Conservation (phyloP, 2,797 vertebrate species). For the Brachyrhaphis roseni region DNA sequence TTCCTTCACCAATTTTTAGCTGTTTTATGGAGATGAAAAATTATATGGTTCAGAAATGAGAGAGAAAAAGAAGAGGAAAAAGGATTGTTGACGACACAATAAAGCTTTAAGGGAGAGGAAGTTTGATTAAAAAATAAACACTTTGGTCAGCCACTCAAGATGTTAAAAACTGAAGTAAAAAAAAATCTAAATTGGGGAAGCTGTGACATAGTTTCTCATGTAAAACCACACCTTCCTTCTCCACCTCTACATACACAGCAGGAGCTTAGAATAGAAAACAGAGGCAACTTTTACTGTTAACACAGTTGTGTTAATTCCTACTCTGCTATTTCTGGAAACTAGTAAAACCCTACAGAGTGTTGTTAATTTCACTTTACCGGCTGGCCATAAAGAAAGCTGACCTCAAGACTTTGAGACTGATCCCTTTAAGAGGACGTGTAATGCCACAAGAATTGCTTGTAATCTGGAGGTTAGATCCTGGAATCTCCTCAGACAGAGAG, state of each 20-base stretch:
- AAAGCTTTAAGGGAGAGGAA: not conserved
- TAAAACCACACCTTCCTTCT: conserved; percentile 46
- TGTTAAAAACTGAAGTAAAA: conserved; percentile 15
- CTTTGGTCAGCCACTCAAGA: conserved; percentile 19
- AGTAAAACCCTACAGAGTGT: conserved; percentile 3
- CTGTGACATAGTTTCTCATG: conserved; percentile 50
- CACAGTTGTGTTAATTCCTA: not conserved
- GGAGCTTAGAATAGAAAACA: conserved; percentile 49
- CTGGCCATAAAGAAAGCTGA: not conserved
- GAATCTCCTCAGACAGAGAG: conserved; percentile 27
- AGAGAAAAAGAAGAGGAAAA: not conserved
- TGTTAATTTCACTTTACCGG: not conserved
- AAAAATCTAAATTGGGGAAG: conserved; percentile 52
- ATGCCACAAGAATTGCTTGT: not conserved
- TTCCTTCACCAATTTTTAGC: not conserved
- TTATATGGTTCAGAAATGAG: not conserved
- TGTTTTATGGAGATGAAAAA: not conserved
- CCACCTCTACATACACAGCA: conserved; percentile 28
- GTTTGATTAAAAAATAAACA: not conserved
- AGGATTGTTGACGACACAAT: not conserved
- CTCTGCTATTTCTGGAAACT: conserved; percentile 9
- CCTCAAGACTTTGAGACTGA: not conserved
- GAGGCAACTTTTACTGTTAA: conserved; percentile 26
- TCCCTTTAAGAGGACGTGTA: not conserved
- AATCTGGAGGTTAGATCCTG: conserved; percentile 18